Evolutionary conservation across 2,113 vertebrate species (phyloP).

Genomic region (Corydoras maculifer): DNA sequence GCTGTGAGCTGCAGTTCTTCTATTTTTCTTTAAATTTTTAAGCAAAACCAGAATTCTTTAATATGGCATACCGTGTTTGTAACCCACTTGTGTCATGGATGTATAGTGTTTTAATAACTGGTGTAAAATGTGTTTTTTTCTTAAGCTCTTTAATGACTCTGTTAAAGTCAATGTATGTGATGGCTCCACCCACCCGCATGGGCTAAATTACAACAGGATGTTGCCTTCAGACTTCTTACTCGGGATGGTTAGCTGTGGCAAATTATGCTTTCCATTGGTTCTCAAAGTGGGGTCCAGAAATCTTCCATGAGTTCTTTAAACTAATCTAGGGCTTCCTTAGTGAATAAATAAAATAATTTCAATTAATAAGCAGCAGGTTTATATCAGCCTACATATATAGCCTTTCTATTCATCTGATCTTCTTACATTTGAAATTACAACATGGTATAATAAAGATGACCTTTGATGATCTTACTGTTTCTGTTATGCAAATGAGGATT

Average conservation of each 20-base stretch:
- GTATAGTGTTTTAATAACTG: constrained; percentile 3
- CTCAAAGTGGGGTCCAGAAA: no score
- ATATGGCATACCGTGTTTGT: neutral
- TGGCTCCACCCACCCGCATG: constrained; percentile 36
- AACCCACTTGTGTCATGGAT: neutral
- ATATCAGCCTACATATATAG: no score
- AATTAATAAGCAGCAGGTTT: no score
- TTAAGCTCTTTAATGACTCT: constrained; percentile 27
- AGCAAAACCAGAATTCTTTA: neutral
- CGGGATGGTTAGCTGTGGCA: neutral
- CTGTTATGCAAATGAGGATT: constrained; percentile 51
- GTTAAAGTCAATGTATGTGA: constrained; percentile 37
- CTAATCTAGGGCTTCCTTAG: no score
- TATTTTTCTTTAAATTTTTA: no score
- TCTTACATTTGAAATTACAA: constrained; percentile 37
- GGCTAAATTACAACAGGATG: constrained; percentile 50
- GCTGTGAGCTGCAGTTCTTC: no score
- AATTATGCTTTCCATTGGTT: neutral
- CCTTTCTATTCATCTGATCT: no score
- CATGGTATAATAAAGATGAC: constrained; percentile 53
- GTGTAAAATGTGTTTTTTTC: constrained; percentile 21
- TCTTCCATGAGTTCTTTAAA: no score
- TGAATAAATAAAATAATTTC: no score
- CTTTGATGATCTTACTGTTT: constrained; percentile 39
- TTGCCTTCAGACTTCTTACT: constrained; percentile 31